Conservation (phyloP, 2,113 vertebrate genomes). For the Varanus salvator region DNA sequence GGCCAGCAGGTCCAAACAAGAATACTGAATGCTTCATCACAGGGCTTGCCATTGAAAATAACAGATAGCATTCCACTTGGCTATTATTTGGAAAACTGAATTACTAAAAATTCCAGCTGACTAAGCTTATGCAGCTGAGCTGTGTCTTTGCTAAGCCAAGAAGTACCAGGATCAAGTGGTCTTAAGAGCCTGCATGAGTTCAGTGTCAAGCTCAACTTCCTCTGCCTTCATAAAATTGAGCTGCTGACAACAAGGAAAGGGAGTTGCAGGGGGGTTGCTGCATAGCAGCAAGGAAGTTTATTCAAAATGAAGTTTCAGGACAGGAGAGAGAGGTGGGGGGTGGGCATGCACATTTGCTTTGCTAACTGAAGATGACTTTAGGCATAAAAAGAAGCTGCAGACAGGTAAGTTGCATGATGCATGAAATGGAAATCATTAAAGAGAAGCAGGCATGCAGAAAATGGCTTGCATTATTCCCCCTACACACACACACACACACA, state of each 20-base stretch:
- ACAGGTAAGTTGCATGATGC: neutral
- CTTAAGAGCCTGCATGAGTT: neutral
- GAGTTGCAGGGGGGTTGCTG: neutral
- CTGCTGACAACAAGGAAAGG: conserved; percentile 10
- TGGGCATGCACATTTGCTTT: neutral
- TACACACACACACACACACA: neutral
- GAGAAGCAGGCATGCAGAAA: neutral
- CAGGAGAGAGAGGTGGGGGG: neutral
- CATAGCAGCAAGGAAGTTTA: neutral
- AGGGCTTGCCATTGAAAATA: neutral
- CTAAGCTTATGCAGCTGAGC: neutral
- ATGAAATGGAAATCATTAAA: neutral
- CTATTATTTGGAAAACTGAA: neutral
- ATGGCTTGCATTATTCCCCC: neutral
- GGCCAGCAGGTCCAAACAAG: neutral
- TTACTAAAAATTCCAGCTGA: neutral
- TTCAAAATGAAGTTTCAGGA: neutral
- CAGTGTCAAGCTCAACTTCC: conserved; percentile 1
- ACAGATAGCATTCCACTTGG: neutral
- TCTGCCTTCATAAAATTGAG: neutral
- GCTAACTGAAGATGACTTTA: conserved; percentile 13
- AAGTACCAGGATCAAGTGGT: neutral
- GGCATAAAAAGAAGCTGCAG: conserved; percentile 7
- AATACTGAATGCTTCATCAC: neutral
- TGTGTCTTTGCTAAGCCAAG: neutral